Percentiles rank a stretch among this genome's conserved stretches.
These are phyloP conservation scores for Cotesia typhae DNA, from an alignment of 1,140 invertebrate species.

Conservation along the genomic window DNA sequence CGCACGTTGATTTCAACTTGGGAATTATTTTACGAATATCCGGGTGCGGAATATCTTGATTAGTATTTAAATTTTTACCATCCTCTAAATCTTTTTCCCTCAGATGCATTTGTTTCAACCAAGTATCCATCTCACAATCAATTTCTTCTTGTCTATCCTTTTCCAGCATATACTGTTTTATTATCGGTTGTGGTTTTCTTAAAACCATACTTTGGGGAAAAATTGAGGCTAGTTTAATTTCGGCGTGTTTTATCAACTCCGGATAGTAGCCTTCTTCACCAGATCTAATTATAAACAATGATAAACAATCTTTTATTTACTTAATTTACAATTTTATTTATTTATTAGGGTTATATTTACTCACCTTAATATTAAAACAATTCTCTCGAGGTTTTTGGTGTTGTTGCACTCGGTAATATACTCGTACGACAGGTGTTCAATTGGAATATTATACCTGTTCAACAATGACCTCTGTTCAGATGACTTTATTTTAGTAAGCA, in stretches of 20 bases:
- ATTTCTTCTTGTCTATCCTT: conserved; percentile 58
- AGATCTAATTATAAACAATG: conserved; percentile 59
- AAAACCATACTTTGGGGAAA: conserved; percentile 69
- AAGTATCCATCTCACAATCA: conserved; percentile 61
- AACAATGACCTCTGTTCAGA: conserved; percentile 58
- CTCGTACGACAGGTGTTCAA: conserved; percentile 69
- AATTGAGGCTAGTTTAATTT: conserved; percentile 65
- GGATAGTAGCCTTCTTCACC: conserved; percentile 76
- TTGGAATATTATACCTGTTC: conserved; percentile 69
- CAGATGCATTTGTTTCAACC: conserved; percentile 62
- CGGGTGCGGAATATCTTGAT: conserved; percentile 39
- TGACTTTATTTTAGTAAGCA: conserved; percentile 17
- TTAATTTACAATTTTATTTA: neutral
- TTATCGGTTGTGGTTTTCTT: conserved; percentile 61
- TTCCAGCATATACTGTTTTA: conserved; percentile 58
- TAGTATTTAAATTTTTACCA: conserved; percentile 40
- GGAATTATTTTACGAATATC: conserved; percentile 43
- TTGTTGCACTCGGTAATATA: conserved; percentile 68
- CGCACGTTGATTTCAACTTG: neutral
- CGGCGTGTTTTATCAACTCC: conserved; percentile 67
- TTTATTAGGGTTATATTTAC: neutral
- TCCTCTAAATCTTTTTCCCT: conserved; percentile 59
- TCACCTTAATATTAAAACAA: conserved; percentile 68
- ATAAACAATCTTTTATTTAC: conserved; percentile 16
- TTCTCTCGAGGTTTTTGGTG: conserved; percentile 69